A percentile compares a stretch with the other conserved stretches of the same genome.
Evolutionary conservation across 2,797 vertebrate species (phyloP).

Genomic region (Periparus ater): DNA sequence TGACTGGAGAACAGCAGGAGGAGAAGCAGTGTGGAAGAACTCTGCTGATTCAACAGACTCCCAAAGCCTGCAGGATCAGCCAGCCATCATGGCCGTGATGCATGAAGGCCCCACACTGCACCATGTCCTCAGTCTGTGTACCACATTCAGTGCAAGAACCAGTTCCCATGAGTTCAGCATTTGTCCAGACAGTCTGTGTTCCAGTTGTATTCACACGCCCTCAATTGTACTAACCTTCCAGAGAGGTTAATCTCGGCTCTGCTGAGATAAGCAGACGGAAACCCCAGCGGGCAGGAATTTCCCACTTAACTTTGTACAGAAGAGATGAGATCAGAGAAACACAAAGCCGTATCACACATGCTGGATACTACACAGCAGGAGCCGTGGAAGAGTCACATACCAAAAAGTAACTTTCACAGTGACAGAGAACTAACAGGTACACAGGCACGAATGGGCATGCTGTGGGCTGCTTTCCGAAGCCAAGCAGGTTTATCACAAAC

Average conservation of each 20-base stretch:
- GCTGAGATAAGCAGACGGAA: neutral
- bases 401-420: neutral
- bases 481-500: neutral
- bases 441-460: neutral
- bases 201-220: neutral
- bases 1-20: neutral
- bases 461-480: neutral
- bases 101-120: neutral
- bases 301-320: neutral
- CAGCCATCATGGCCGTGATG: neutral
- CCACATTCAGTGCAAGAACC: neutral
- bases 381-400: neutral
- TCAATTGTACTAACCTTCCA: neutral
- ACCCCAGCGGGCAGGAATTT: neutral
- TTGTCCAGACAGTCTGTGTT: neutral
- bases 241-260: constrained; percentile 1
- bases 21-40: neutral
- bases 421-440: neutral
- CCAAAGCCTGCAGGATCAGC: neutral
- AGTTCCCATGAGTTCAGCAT: neutral
- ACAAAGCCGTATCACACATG: neutral
- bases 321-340: neutral
- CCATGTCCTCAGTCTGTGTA: neutral
- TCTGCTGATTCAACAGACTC: neutral
- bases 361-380: neutral